phyloP scores from a whole-genome alignment of 2,888 invertebrate species.

The Pammene aurita region DNA sequence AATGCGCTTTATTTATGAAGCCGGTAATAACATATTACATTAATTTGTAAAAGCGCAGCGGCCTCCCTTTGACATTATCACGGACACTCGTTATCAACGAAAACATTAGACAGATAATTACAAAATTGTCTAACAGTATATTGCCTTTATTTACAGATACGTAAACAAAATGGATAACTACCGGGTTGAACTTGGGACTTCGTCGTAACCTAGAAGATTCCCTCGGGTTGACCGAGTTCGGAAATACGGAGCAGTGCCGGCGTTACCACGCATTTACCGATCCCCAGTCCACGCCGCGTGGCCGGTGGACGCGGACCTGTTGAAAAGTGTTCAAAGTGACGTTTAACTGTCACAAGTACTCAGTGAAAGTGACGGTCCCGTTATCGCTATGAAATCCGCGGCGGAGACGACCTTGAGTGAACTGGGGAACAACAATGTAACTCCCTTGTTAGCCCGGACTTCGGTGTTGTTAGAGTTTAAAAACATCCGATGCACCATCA shows the following conservation, averaged over 20 bases:
- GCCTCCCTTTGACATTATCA: constrained; percentile 9
- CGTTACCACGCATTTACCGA: background rate
- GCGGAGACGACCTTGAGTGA: constrained; percentile 58
- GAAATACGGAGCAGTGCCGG: constrained; percentile 1
- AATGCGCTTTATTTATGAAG: too few species aligned
- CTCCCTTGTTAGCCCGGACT: constrained; percentile 78
- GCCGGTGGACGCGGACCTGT: constrained; percentile 36
- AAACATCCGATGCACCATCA: constrained; percentile 86
- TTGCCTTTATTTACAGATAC: constrained; percentile 52
- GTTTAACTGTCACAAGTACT: background rate
- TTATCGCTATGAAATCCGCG: constrained; percentile 48
- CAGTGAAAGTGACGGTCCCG: constrained; percentile 47
- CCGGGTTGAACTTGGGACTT: constrained; percentile 46
- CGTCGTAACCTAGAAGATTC: constrained; percentile 44
- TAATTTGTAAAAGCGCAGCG: background rate
- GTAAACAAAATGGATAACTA: constrained; percentile 50
- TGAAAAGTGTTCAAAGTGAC: constrained; percentile 48
- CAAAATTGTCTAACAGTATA: constrained; percentile 28
- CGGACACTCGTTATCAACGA: constrained; percentile 5
- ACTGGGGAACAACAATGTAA: constrained; percentile 71
- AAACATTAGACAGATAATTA: constrained; percentile 12
- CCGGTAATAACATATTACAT: too few species aligned
- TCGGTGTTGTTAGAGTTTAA: constrained; percentile 87
- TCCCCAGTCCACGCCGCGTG: constrained; percentile 19
- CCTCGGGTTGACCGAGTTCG: constrained; percentile 14